A percentile compares a stretch with the other conserved stretches of the same genome.
phyloP scores from a whole-genome alignment of 2,797 vertebrate genomes.

The Pipistrellus pygmaeus region DNA sequence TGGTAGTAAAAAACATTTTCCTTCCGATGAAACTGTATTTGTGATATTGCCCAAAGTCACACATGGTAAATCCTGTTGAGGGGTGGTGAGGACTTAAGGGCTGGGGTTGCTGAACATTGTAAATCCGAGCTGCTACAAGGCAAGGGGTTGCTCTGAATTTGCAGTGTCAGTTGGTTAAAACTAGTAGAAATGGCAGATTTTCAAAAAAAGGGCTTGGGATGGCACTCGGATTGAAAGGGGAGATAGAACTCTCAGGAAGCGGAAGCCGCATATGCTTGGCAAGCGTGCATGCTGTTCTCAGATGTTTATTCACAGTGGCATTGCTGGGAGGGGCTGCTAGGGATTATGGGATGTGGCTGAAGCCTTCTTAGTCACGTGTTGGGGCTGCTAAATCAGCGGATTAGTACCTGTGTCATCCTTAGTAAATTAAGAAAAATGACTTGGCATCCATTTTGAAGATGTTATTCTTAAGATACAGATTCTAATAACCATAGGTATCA shows the following conservation, averaged over 20 bases:
- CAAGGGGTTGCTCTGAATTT: background rate
- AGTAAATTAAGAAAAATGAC: background rate
- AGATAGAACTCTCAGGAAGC: background rate
- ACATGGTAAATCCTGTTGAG: slow-evolving; percentile 44
- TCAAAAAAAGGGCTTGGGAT: background rate
- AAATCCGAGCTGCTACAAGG: background rate
- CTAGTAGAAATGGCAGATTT: background rate
- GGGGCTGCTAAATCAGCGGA: background rate
- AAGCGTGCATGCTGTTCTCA: background rate
- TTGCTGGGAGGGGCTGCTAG: background rate
- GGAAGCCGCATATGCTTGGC: background rate
- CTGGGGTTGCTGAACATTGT: background rate
- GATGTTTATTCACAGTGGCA: background rate
- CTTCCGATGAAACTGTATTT: slow-evolving; percentile 53
- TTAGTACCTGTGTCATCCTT: background rate
- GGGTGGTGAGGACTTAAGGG: background rate
- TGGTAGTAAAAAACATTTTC: slow-evolving; percentile 42
- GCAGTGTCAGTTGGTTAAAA: background rate
- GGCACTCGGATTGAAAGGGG: background rate
- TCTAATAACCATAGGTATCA: background rate
- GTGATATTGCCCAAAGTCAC: slow-evolving; percentile 12
- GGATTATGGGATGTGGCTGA: background rate
- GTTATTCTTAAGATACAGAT: background rate
- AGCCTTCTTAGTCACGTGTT: background rate
- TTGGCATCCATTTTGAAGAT: background rate